Conservation (phyloP, 1,140 invertebrate species). For the Phthorimaea operculella region DNA sequence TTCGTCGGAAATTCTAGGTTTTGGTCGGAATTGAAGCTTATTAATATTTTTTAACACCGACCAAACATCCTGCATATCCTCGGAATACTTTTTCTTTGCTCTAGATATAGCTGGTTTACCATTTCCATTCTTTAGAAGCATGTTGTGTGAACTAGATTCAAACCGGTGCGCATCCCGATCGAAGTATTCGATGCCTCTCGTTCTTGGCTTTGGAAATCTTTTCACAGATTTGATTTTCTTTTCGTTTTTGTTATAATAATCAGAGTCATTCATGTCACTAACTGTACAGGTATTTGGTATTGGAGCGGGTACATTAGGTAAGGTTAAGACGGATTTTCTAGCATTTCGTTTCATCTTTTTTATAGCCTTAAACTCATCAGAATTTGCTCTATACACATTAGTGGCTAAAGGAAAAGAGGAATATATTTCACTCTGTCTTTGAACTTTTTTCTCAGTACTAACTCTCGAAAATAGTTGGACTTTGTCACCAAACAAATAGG, state of each 20-base stretch:
- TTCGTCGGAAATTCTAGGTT: conserved; percentile 39
- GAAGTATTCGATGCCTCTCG: conserved; percentile 32
- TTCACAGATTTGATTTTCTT: conserved; percentile 12
- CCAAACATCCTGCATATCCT: conserved; percentile 43
- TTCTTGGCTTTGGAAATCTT: conserved; percentile 18
- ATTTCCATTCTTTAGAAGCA: conserved; percentile 27
- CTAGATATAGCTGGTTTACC: conserved; percentile 9
- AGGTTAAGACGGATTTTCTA: conserved; percentile 47
- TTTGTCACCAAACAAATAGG: conserved; percentile 35
- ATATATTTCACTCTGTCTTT: conserved; percentile 26
- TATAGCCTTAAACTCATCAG: conserved; percentile 39
- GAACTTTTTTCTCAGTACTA: conserved; percentile 32
- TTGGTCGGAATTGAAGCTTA: conserved; percentile 40
- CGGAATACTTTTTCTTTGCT: not conserved
- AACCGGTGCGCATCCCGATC: conserved; percentile 38
- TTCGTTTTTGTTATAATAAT: conserved; percentile 32
- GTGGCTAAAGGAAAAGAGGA: conserved; percentile 43
- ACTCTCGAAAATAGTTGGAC: conserved; percentile 31
- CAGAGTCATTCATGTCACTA: conserved; percentile 54
- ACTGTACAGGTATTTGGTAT: conserved; percentile 39
- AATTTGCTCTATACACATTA: conserved; percentile 49
- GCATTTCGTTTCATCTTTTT: conserved; percentile 34
- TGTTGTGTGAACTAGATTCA: conserved; percentile 41
- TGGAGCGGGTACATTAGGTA: conserved; percentile 36
- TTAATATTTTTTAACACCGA: conserved; percentile 46